phyloP scores from a whole-genome alignment of 2,113 vertebrate species.

The Porphyrio hochstetteri region DNA sequence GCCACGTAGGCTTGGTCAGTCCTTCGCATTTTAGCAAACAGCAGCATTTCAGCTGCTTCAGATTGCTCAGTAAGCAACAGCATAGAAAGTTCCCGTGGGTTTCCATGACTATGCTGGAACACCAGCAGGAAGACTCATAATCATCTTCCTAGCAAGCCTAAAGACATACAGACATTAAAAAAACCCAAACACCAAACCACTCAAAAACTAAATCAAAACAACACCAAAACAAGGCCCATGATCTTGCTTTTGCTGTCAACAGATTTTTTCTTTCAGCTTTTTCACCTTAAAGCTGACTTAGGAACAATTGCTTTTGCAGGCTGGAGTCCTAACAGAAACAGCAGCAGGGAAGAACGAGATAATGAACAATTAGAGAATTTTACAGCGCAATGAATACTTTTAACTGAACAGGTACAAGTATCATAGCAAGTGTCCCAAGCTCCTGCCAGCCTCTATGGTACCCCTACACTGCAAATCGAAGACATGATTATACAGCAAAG shows the following conservation, averaged over 20 bases:
- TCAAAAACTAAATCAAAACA: neutral
- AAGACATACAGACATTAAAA: neutral
- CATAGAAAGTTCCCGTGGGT: neutral
- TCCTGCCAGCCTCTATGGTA: neutral
- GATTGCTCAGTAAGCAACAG: neutral
- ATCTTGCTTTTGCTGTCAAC: neutral
- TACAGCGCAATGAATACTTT: neutral
- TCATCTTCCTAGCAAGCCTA: neutral
- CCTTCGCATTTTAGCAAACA: neutral
- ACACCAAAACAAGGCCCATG: neutral
- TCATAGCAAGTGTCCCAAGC: neutral
- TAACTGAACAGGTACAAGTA: neutral
- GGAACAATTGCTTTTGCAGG: neutral
- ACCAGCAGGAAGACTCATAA: neutral
- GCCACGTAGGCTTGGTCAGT: neutral
- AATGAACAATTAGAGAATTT: neutral
- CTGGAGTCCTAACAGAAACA: neutral
- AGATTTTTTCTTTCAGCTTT: neutral
- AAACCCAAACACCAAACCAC: neutral
- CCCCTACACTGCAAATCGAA: neutral
- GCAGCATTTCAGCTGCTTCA: neutral
- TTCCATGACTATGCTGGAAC: neutral
- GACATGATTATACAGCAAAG: neutral
- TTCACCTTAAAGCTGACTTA: neutral
- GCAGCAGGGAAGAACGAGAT: neutral